phyloP scores from a whole-genome alignment of 92 coral and sea anemone genomes.

The Metridium senile region DNA sequence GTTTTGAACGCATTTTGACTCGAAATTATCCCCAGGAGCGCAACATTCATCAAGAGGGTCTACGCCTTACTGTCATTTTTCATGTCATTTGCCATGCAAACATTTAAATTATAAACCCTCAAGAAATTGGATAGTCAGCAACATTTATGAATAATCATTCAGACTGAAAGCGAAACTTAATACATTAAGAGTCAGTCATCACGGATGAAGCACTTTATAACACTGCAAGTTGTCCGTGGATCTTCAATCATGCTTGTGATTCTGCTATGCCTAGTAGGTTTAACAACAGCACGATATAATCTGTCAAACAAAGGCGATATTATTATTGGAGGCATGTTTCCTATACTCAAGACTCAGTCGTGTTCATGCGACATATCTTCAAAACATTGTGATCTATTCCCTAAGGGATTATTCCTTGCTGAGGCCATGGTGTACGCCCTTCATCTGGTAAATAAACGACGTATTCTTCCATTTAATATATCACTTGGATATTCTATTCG shows the following conservation, averaged over 20 bases:
- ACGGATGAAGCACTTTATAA: background rate
- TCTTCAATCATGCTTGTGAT: background rate
- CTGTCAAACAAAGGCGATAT: slow-evolving; percentile 29
- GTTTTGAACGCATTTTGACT: too few relatives aligned
- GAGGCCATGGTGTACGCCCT: slow-evolving; percentile 81
- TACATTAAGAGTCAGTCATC: too few relatives aligned
- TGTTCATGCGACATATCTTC: background rate
- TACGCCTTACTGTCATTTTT: too few relatives aligned
- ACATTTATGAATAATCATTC: background rate
- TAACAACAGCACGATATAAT: background rate
- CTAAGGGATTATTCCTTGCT: slow-evolving; percentile 57
- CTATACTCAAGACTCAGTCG: slow-evolving; percentile 39
- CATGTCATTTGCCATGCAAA: background rate
- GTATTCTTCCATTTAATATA: slow-evolving; percentile 53
- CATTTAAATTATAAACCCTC: background rate
- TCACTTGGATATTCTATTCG: slow-evolving; percentile 65
- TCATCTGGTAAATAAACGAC: slow-evolving; percentile 53
- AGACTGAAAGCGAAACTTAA: background rate
- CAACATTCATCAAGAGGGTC: too few relatives aligned
- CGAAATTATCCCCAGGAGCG: too few relatives aligned
- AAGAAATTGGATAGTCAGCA: background rate
- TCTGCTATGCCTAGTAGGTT: background rate
- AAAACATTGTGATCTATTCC: slow-evolving; percentile 31
- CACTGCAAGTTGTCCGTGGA: background rate
- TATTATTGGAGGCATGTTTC: slow-evolving; percentile 57